Percentiles rank a stretch among this genome's conserved stretches.
Evolutionary conservation across 2,797 vertebrate species (phyloP).

Genomic region (Gymnopithys bicolor): DNA sequence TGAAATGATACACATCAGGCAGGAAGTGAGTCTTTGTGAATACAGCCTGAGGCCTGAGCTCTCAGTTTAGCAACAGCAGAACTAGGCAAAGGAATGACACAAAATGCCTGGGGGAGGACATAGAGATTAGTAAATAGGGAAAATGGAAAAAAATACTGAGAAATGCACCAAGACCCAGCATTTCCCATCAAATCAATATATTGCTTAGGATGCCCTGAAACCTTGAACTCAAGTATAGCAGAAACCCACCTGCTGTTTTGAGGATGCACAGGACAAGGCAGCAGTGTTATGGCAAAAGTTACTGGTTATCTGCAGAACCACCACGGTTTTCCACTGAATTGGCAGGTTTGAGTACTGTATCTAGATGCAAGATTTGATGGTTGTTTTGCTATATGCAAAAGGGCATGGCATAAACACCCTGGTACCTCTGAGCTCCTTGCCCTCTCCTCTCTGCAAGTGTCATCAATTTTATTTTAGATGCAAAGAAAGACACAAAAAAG

Average conservation of each 20-base stretch:
- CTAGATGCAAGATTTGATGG: not conserved
- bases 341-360: not conserved
- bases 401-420: not conserved
- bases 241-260: not conserved
- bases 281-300: not conserved
- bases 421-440: not conserved
- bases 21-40: not conserved
- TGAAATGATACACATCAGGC: not conserved
- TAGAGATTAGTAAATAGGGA: not conserved
- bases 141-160: not conserved
- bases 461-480: not conserved
- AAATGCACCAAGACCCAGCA: not conserved
- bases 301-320: not conserved
- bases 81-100: not conserved
- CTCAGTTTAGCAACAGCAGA: not conserved
- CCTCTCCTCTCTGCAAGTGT: not conserved
- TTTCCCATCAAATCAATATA: not conserved
- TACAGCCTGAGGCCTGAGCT: not conserved
- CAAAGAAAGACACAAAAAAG: not conserved
- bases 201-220: not conserved
- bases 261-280: not conserved
- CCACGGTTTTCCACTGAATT: not conserved
- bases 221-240: not conserved
- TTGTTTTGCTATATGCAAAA: not conserved
- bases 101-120: not conserved